Evolutionary conservation across 2,797 vertebrate genomes (phyloP), one percentile per base, ranked within the genome.

Genomic region (Falco biarmicus): DNA sequence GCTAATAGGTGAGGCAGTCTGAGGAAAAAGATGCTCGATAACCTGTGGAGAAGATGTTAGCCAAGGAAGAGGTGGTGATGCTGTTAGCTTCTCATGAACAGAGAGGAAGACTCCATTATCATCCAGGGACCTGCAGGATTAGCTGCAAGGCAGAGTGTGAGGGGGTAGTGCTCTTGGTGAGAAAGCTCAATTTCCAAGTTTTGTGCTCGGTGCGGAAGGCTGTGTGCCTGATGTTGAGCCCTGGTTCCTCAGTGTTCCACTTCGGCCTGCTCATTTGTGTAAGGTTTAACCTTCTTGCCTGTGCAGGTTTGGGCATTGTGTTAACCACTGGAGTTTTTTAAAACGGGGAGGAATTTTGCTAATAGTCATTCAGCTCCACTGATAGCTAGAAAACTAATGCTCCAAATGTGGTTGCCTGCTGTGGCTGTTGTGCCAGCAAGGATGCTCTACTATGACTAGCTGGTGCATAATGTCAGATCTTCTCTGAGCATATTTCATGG

Each of bases 161-260:
- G 20, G 48, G 53, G n/a, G 14, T 29, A 11, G 54, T 4, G 10
- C 53, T 66, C 34, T 54, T 2, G 0, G 32, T 47, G 34, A 28
- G 54, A 71, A 71, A 84, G 39, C 31, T 48, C 54, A 29, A 37
- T 68, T 26, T 39, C 29, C 15, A 9, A 15, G 73, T 37, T 56
- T 20, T 47, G 37, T 3, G 0, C 24, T 56, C 10, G 3, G 59
- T 11, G 8, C 1, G 0, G 41, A 41, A 43, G 31, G 43, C 2
- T 0, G 10, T 1, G 0, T 60, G 71, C 32, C 31, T 18, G 73
- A 17, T 2, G 0, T 13, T 5, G 16, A 48, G 32, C 48, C 19
- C 37, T 4, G 15, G 14, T 15, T 63, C 41, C 47, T 24, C 15
- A 1, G 6, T 7, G 21, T 12, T 70, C 32, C 14, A 2, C 59